These are phyloP conservation scores for Scaptomyza reducta DNA, from an alignment of 2,888 invertebrate species.

Conservation along the genomic window DNA sequence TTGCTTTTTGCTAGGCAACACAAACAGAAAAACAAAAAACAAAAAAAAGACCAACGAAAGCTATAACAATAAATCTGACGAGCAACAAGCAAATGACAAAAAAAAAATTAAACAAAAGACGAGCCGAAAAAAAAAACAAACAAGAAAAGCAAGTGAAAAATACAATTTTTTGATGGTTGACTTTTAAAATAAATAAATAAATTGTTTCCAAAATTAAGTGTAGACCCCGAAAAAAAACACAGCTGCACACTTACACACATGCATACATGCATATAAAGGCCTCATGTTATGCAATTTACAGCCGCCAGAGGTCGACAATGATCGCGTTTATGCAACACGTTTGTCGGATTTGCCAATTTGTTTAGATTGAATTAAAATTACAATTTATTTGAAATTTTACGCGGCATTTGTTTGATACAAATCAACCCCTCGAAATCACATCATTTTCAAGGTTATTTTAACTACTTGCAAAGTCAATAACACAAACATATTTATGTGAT, in stretches of 20 bases:
- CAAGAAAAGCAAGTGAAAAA: conserved; percentile 1
- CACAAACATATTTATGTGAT: neutral
- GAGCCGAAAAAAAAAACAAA: conserved; percentile 3
- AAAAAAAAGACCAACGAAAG: too few relatives aligned
- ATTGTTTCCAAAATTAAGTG: conserved; percentile 47
- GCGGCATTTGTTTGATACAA: conserved; percentile 34
- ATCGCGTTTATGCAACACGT: conserved; percentile 44
- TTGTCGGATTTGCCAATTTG: conserved; percentile 47
- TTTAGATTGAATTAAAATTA: conserved; percentile 55
- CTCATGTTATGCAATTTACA: conserved; percentile 52
- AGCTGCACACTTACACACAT: neutral
- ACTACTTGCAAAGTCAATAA: neutral
- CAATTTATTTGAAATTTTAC: conserved; percentile 32
- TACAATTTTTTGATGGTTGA: conserved; percentile 24
- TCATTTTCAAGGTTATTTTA: conserved; percentile 30
- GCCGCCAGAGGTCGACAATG: conserved; percentile 55
- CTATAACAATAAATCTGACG: neutral
- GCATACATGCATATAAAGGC: neutral
- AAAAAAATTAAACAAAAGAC: neutral
- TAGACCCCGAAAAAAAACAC: conserved; percentile 2
- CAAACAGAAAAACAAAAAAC: too few relatives aligned
- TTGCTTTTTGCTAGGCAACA: too few relatives aligned
- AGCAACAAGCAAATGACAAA: neutral
- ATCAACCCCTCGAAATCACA: conserved; percentile 24
- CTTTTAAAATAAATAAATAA: conserved; percentile 59